Conservation (phyloP, 2,888 invertebrate species). For the Julus scanicus region DNA sequence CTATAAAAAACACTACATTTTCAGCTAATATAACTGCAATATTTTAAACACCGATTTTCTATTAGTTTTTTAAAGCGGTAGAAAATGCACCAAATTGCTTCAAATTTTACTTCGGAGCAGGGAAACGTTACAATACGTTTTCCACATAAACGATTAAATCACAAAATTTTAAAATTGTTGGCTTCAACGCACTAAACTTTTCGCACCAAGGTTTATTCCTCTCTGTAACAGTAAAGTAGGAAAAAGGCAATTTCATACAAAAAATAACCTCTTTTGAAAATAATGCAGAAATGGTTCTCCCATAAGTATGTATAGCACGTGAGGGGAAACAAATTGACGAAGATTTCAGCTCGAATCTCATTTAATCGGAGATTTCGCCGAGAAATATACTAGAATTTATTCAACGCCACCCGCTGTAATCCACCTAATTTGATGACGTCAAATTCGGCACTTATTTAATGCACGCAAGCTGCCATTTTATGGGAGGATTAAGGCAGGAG, state of each 20-base stretch:
- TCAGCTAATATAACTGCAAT: too few species aligned
- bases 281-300: not conserved
- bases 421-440: constrained; percentile 1
- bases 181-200: too few species aligned
- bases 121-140: too few species aligned
- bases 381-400: not conserved
- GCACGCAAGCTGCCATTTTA: not conserved
- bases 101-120: too few species aligned
- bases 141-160: too few species aligned
- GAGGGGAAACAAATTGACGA: not conserved
- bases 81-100: too few species aligned
- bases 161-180: too few species aligned
- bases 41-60: too few species aligned
- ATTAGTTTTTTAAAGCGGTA: too few species aligned
- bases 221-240: not conserved
- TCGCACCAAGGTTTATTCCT: too few species aligned
- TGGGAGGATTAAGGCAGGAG: not conserved
- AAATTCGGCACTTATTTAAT: constrained; percentile 1
- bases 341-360: not conserved
- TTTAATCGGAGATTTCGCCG: not conserved
- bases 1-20: too few species aligned
- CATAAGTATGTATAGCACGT: not conserved
- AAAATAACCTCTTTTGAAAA: not conserved
- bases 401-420: not conserved
- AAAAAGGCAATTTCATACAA: not conserved